Base-by-base conservation (phyloP, 2,888 invertebrate species). In the Chrysolina oricalcia region DNA sequence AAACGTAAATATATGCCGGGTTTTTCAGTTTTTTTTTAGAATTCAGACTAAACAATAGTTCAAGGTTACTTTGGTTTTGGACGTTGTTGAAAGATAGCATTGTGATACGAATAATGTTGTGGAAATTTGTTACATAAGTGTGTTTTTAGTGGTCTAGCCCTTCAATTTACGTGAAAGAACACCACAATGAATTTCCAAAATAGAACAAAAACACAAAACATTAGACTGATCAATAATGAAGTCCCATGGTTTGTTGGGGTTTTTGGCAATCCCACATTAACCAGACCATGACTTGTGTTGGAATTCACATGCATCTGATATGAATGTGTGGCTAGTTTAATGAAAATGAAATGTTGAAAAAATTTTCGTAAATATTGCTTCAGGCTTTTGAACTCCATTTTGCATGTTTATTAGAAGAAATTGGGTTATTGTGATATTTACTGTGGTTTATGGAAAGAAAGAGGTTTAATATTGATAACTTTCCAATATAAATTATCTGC, bases 51-150 rank as follows among this genome's bases (percentile, higher is more conserved):
- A 68, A 76, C 74, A 75, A 73, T 75, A 79, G 83, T 80, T 83
- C 83, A 83, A 83, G 83, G 83, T 83, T 83, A 83, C 72, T 79
- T 70, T 72, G 78, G 75, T 78, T 76, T 74, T 77, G 70, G 59
- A 59, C 75, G 72, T 74, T 53, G 53, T 19, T 77, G 63, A 66
- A 71, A 77, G 75, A 73, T 74, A 69, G 72, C 73, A 66, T 75
- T 73, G 69, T 67, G 70, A 66, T 62, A 50, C 13, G 21, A 75
- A 50, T 68, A 75, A 73, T 53, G 53, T 70, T 72, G 67, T 46
- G 67, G 64, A 70, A 70, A 73, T 70, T 65, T 41, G 43, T 73
- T 70, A 70, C 50, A 74, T 70, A 70, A 74, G 70, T 66, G 13
- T 1, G 46, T 48, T 15, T 41, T 43, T 50, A 21, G 65, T 35